Evolutionary conservation across 2,888 invertebrate species (phyloP), one percentile per base, ranked within the genome.

Genomic region (Agrotis ipsilon): DNA sequence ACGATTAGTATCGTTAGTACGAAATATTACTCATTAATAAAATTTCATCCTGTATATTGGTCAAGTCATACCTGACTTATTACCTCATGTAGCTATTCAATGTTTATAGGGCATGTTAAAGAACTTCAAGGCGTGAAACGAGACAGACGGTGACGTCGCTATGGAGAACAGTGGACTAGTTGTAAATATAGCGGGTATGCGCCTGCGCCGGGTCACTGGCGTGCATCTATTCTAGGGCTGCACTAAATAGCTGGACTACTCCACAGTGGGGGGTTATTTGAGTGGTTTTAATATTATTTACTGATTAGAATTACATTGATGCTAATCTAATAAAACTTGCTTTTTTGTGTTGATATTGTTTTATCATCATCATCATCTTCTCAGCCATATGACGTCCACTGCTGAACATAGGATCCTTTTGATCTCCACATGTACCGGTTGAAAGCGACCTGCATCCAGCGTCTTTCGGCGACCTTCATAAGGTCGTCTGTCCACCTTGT

Each of bases 171-270:
- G 63, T 63, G 68, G 65, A 61, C 59, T 62, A 67, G 71, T 51
- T 68, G 69, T 81, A 84, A 79, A 81, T 81, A 68, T 83, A 84
- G 82, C 72, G 24, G 51, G 27, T 63, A 21, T 71, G 72, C 81
- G 70, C 63, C 21, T 57, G 69, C 63, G 63, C 71, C 69, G 84
- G 83, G 75, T 84, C 82, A 83, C 52, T 73, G 77, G 66, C 83
- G 80, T 78, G 78, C 77, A 75, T 80, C 84, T 84, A 84, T 84
- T 84, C 78, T 84, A 82, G 76, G 62, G 68, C 54, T 45, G 72
- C 45, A 68, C 57, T 60, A 74, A 84, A 84, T 82, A 82, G 61
- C 68, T 75, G 73, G 61, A 70, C 58, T 57, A 51, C 61, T 66
- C 54, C 62, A 66, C 51, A 63, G 57, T 32, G n/a, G 24, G 24